phyloP scores from a whole-genome alignment of 2,797 vertebrate species.

The Chelon auratus region DNA sequence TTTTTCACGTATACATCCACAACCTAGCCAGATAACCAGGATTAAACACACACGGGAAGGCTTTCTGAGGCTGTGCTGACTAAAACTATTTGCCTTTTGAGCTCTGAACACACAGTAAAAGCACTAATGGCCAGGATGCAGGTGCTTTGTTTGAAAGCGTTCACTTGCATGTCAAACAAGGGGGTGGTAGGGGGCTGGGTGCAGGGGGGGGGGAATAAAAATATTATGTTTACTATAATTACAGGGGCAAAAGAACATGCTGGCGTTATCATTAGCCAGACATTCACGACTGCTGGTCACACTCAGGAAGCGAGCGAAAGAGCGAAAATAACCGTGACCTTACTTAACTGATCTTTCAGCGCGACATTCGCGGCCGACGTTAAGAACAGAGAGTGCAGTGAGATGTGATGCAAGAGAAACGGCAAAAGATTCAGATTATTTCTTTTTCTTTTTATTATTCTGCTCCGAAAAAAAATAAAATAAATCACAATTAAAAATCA shows the following conservation, averaged over 20 bases:
- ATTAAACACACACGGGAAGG: slow-evolving; percentile 6
- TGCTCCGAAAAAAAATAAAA: slow-evolving; percentile 62
- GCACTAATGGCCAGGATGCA: slow-evolving; percentile 75
- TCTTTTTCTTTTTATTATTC: slow-evolving; percentile 58
- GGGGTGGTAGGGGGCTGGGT: background rate
- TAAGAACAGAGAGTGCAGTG: background rate
- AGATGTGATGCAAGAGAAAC: slow-evolving; percentile 17
- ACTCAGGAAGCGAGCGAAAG: slow-evolving; percentile 67
- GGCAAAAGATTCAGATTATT: slow-evolving; percentile 15
- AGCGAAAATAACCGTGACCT: slow-evolving; percentile 62
- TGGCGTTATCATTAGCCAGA: slow-evolving; percentile 57
- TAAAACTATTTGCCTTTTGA: slow-evolving; percentile 53
- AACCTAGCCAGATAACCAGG: background rate
- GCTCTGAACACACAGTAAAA: slow-evolving; percentile 18
- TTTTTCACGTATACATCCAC: background rate
- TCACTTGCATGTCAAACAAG: slow-evolving; percentile 46
- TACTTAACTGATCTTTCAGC: slow-evolving; percentile 26
- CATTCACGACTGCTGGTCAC: slow-evolving; percentile 32
- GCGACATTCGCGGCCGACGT: slow-evolving; percentile 24
- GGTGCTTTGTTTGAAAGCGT: slow-evolving; percentile 67
- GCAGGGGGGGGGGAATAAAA: slow-evolving; percentile 63
- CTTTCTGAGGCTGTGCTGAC: slow-evolving; percentile 10
- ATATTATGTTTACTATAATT: slow-evolving; percentile 76
- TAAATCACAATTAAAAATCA: slow-evolving; percentile 73
- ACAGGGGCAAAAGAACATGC: slow-evolving; percentile 58